Conservation (phyloP, 2,888 invertebrate species). For the Drepanosiphum platanoidis region DNA sequence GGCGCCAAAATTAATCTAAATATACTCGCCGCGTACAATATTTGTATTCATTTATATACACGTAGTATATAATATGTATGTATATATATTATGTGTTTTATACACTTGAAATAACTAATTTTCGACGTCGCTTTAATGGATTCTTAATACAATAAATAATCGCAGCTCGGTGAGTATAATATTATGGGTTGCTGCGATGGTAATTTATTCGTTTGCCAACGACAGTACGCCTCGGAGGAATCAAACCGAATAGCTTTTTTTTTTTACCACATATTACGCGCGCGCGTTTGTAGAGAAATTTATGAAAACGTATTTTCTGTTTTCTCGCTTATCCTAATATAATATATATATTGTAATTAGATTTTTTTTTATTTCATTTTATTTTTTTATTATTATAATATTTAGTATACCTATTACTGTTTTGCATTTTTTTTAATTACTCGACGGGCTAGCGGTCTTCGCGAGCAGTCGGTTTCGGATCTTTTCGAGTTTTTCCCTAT, state of each 20-base stretch:
- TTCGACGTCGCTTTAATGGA: constrained; percentile 6
- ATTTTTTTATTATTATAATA: background rate
- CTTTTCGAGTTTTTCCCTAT: background rate
- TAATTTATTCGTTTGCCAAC: background rate
- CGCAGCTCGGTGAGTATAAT: constrained; percentile 8
- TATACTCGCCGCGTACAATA: background rate
- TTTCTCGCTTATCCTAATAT: too few species aligned
- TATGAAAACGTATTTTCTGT: background rate
- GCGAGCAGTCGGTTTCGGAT: background rate
- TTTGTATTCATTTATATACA: background rate
- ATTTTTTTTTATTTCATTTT: background rate
- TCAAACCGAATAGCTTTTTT: background rate
- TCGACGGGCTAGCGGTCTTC: background rate
- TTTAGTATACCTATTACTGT: background rate
- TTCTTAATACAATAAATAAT: constrained; percentile 19
- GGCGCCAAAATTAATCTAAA: constrained; percentile 44
- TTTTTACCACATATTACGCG: background rate
- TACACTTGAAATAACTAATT: constrained; percentile 1
- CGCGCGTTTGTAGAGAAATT: background rate
- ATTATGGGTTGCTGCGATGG: constrained; percentile 8
- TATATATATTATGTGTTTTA: too few species aligned
- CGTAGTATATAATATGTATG: background rate
- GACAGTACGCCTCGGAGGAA: background rate
- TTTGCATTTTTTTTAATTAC: background rate
- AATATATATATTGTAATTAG: too few species aligned